Conservation (phyloP, 2,888 invertebrate species). For the Ischnus inquisitorius region DNA sequence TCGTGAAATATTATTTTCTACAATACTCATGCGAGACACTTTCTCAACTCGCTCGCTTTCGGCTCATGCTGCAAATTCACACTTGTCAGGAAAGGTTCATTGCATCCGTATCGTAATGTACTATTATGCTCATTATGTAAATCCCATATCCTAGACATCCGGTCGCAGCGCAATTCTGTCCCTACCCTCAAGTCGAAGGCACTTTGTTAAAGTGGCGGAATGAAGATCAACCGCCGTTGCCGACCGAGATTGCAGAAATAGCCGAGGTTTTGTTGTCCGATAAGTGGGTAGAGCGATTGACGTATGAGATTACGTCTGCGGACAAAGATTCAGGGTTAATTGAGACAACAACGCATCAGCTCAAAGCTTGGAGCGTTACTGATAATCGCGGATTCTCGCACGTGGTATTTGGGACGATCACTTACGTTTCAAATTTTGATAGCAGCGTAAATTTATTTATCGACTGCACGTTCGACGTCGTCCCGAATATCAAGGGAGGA, state of each 20-base stretch:
- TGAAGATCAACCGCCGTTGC: not conserved
- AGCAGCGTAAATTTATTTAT: not conserved
- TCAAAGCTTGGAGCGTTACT: not conserved
- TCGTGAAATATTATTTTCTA: too few relatives aligned
- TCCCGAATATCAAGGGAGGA: conserved; percentile 1
- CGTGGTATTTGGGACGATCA: not conserved
- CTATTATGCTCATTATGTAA: not conserved
- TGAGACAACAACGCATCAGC: not conserved
- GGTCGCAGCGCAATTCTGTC: not conserved
- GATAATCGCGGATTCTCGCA: not conserved
- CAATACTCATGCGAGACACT: too few relatives aligned
- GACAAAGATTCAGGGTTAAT: not conserved
- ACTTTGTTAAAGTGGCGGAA: not conserved
- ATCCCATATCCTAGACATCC: not conserved
- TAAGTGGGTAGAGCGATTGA: not conserved
- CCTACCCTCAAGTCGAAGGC: not conserved
- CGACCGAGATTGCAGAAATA: not conserved
- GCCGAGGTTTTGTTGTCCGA: not conserved
- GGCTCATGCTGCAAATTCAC: too few relatives aligned
- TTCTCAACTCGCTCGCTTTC: too few relatives aligned
- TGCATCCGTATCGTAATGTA: not conserved
- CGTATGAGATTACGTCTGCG: not conserved
- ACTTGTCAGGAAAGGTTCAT: too few relatives aligned
- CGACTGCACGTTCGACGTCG: conserved; percentile 17
- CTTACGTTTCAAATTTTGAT: not conserved